A percentile compares a stretch with the other conserved stretches of the same genome.
Conservation (phyloP, 2,113 vertebrate species). For the Furnarius figulus region DNA sequence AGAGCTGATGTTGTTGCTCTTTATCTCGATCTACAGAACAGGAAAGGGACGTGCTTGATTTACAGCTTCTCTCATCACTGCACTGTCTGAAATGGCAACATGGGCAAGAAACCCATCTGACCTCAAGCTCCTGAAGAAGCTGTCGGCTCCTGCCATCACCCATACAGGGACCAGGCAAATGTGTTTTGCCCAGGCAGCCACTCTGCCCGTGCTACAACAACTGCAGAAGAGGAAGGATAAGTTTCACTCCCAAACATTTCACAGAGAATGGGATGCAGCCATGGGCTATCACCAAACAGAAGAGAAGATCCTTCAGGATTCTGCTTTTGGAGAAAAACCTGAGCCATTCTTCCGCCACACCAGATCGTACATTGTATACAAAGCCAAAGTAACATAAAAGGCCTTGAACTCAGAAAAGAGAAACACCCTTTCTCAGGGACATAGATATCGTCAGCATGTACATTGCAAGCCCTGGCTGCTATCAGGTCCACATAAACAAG, state of each 20-base stretch:
- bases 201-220: background rate
- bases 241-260: background rate
- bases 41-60: slow-evolving; percentile 50
- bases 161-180: accelerated
- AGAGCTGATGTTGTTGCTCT: slow-evolving; percentile 16
- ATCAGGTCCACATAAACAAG: slow-evolving; percentile 16
- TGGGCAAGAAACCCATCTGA: background rate
- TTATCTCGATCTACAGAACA: slow-evolving; percentile 40
- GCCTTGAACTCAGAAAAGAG: slow-evolving; percentile 47
- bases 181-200: accelerated
- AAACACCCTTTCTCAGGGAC: background rate
- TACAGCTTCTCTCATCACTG: slow-evolving; percentile 20
- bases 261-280: accelerated
- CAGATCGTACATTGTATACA: background rate
- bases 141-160: background rate
- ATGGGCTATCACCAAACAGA: accelerated
- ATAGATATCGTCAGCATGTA: background rate
- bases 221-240: background rate
- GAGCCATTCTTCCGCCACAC: background rate
- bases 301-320: background rate
- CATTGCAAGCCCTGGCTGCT: background rate
- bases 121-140: background rate
- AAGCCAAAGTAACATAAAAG: background rate
- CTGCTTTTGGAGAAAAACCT: background rate
- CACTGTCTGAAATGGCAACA: background rate